Evolutionary conservation across 2,888 invertebrate species (phyloP).

Genomic region (Pelosia muscerda): DNA sequence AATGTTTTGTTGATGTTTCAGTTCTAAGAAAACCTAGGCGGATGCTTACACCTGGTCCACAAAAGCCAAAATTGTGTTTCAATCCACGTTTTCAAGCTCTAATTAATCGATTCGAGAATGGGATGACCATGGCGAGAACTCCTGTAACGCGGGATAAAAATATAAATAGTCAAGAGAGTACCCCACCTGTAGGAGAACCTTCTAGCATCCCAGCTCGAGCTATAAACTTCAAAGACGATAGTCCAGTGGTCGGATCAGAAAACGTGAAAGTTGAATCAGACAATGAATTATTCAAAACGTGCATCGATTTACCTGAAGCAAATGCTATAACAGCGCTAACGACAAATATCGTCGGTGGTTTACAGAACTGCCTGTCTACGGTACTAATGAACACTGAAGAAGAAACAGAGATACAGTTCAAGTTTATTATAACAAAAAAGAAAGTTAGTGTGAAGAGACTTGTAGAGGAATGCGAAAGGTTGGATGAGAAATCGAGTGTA

Average conservation of each 20-base stretch:
- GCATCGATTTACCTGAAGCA: slow-evolving; percentile 68
- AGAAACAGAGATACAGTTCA: slow-evolving; percentile 82
- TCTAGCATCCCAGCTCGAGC: slow-evolving; percentile 74
- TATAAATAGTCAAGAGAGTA: slow-evolving; percentile 59
- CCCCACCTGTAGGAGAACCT: slow-evolving; percentile 74
- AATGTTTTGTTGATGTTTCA: slow-evolving; percentile 53
- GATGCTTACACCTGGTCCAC: slow-evolving; percentile 82
- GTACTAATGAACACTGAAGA: slow-evolving; percentile 73
- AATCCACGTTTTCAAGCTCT: slow-evolving; percentile 83
- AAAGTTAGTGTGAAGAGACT: slow-evolving; percentile 74
- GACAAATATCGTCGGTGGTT: slow-evolving; percentile 74
- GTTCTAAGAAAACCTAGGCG: slow-evolving; percentile 81
- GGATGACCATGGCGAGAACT: slow-evolving; percentile 69
- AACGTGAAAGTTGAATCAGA: slow-evolving; percentile 64
- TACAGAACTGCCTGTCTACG: slow-evolving; percentile 75
- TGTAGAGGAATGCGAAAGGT: slow-evolving; percentile 55
- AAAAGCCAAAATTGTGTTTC: slow-evolving; percentile 66
- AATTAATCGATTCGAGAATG: slow-evolving; percentile 78
- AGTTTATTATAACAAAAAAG: slow-evolving; percentile 80
- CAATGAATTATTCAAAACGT: slow-evolving; percentile 77
- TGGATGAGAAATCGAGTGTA: slow-evolving; percentile 59
- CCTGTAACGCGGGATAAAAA: slow-evolving; percentile 66
- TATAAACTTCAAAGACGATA: slow-evolving; percentile 82
- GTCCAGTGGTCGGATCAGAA: slow-evolving; percentile 68
- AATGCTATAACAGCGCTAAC: slow-evolving; percentile 74